Percentiles rank a stretch among this genome's conserved stretches.
phyloP scores from a whole-genome alignment of 2,113 vertebrate genomes.

The Semicossyphus pulcher region DNA sequence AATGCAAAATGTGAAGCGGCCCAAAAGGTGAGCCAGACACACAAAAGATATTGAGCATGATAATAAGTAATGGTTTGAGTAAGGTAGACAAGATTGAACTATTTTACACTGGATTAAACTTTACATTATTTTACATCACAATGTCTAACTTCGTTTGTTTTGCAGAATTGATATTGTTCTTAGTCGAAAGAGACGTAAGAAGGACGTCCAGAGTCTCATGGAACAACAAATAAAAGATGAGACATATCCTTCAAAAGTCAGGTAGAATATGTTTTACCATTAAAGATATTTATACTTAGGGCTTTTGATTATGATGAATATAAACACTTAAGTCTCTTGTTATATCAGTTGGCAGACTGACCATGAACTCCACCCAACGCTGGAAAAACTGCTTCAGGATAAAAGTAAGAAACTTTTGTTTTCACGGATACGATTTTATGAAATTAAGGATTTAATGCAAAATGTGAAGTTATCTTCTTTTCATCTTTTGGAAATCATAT shows the following conservation, averaged over 20 bases:
- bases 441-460: slow-evolving; percentile 69
- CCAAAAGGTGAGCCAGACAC: slow-evolving; percentile 63
- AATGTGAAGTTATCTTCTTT: too few relatives aligned
- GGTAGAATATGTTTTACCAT: slow-evolving; percentile 26
- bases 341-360: slow-evolving; percentile 51
- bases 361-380: slow-evolving; percentile 24
- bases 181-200: slow-evolving; percentile 53
- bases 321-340: neutral
- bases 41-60: neutral
- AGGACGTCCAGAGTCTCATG: slow-evolving; percentile 37
- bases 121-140: neutral
- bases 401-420: slow-evolving; percentile 64
- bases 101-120: neutral
- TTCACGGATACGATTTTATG: slow-evolving; percentile 31
- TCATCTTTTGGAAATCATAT: too few relatives aligned
- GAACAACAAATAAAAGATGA: slow-evolving; percentile 46
- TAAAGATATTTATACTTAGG: neutral
- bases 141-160: neutral
- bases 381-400: slow-evolving; percentile 70
- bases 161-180: slow-evolving; percentile 62
- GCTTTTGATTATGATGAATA: neutral
- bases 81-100: neutral
- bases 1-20: slow-evolving; percentile 57
- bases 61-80: neutral
- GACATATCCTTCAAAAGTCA: slow-evolving; percentile 25